Conservation (phyloP, 2,113 vertebrate species). For the Grallaria varia region DNA sequence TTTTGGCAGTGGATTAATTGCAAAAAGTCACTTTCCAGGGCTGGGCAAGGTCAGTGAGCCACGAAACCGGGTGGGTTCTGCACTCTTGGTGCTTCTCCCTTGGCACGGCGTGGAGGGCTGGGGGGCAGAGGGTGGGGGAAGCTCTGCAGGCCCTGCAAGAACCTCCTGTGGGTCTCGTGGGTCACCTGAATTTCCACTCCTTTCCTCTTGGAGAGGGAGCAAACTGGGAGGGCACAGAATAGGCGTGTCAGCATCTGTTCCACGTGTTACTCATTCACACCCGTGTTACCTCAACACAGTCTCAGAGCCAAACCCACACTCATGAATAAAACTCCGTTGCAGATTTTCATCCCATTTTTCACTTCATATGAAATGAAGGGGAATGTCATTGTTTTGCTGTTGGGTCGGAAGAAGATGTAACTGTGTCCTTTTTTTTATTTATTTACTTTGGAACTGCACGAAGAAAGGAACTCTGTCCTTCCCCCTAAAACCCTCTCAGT, state of each 20-base stretch:
- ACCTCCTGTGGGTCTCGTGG: background rate
- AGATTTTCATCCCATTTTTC: slow-evolving; percentile 44
- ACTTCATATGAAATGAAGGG: background rate
- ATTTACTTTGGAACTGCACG: background rate
- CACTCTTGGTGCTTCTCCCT: accelerated
- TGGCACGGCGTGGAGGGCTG: background rate
- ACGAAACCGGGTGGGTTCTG: accelerated
- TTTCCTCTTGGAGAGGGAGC: background rate
- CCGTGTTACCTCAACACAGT: background rate
- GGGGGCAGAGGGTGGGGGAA: background rate
- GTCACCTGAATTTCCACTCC: accelerated
- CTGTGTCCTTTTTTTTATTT: background rate
- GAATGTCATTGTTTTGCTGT: background rate
- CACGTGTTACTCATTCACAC: background rate
- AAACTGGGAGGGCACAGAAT: background rate
- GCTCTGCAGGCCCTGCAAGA: background rate
- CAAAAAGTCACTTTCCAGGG: background rate
- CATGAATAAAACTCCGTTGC: background rate
- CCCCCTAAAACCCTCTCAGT: background rate
- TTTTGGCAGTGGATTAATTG: background rate
- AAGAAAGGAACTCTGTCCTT: background rate
- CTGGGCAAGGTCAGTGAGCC: background rate
- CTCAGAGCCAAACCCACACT: background rate
- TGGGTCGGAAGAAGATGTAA: background rate
- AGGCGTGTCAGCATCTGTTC: background rate